These are phyloP conservation scores for Anoplophora glabripennis DNA, from an alignment of 1,140 invertebrate genomes.

Conservation along the genomic window DNA sequence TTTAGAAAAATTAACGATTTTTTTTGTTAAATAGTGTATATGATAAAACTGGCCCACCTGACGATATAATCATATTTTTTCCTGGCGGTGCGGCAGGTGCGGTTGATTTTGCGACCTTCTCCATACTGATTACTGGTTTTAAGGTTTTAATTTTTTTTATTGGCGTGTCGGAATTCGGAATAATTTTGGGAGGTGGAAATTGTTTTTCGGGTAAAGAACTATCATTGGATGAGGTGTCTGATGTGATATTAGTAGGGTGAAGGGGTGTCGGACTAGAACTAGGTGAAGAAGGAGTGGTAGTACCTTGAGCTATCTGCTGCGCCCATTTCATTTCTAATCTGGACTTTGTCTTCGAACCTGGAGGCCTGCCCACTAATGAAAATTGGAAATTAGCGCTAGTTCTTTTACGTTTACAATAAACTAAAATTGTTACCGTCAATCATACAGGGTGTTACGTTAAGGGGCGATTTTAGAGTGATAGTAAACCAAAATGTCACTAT, in stretches of 20 bases:
- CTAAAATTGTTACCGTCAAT: background rate
- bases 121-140: conserved; percentile 24
- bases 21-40: too few species aligned
- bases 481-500: too few species aligned
- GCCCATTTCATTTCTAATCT: conserved; percentile 44
- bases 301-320: conserved; percentile 46
- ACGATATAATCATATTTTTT: background rate
- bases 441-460: too few species aligned
- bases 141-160: conserved; percentile 33
- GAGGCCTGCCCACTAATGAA: conserved; percentile 49
- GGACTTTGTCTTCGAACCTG: conserved; percentile 48
- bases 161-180: conserved; percentile 16
- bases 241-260: conserved; percentile 12
- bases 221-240: conserved; percentile 30
- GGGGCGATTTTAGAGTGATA: too few species aligned
- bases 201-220: conserved; percentile 21
- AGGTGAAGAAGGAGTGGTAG: conserved; percentile 34
- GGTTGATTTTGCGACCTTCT: conserved; percentile 11
- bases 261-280: conserved; percentile 30
- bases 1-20: too few species aligned
- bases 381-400: too few species aligned
- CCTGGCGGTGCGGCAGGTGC: conserved; percentile 6
- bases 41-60: conserved; percentile 1
- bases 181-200: conserved; percentile 8
- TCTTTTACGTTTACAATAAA: background rate